Base-by-base conservation (phyloP, 2,113 vertebrate genomes). In the Pardalotus punctatus region DNA sequence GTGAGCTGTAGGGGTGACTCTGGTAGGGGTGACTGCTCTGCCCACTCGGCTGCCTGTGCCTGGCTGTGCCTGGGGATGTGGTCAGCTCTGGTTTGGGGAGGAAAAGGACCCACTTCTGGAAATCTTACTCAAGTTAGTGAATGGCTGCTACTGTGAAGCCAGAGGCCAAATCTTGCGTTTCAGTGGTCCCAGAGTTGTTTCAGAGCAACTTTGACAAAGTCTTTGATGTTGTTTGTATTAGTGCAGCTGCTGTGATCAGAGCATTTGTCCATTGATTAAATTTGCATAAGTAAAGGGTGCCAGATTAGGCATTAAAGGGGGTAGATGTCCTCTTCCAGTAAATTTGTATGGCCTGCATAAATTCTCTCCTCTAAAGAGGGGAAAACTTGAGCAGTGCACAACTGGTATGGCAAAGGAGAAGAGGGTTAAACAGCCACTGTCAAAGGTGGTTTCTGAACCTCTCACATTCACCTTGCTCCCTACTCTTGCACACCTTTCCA, bases 201-300 rank as follows among this genome's bases (percentile, higher is more conserved):
- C 40, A 35, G 76, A 88, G 65, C 22, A 92, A 45, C 80, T 92
- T 67, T n/a, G 72, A 24, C 20, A 7, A 73, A 54, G 64, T 53
- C 92, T 94, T 97, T 92, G 94, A 94, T 91, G 82, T 85, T 90
- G 81, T 83, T 92, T 83, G 40, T 65, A 19, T 83, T 93, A 60
- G 51, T 27, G 36, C 47, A 78, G 88, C 88, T 81, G 83, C 82
- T 88, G 51, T 23, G 67, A 74, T 84, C 74, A 64, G 33, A 90
- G 33, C 69, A 27, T 88, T 92, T 95, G 82, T 60, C 88, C 88
- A 61, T 29, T 95, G 93, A 92, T 93, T 67, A 64, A 56, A 92
- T 96, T 90, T 94, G 82, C 92, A 57, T 94, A 88, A 96, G 78
- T 82, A 94, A 95, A 93, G 67, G 62, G 19, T 95, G 58, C 36